These are phyloP conservation scores for Acanthopleura granulata DNA, from an alignment of 2,888 invertebrate genomes.

Conservation along the genomic window DNA sequence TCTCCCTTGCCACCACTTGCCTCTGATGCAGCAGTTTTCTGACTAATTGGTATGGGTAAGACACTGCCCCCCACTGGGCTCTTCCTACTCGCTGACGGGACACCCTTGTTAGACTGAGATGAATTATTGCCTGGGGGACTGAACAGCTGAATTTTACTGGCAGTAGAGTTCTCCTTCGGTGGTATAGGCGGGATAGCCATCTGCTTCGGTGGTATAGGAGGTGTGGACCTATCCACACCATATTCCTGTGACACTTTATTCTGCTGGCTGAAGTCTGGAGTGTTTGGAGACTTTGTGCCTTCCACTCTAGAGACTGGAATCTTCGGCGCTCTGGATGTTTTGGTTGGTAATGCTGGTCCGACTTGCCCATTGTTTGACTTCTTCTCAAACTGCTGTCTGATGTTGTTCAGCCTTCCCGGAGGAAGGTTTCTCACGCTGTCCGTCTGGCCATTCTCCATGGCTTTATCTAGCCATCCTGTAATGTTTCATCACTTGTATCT, in stretches of 20 bases:
- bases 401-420: conserved; percentile 46
- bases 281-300: not conserved
- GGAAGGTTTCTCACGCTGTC: conserved; percentile 49
- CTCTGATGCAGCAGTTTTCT: not conserved
- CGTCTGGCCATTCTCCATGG: not conserved
- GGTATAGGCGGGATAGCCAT: conserved; percentile 4
- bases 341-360: not conserved
- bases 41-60: not conserved
- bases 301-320: not conserved
- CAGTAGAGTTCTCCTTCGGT: not conserved
- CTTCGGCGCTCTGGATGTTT: not conserved
- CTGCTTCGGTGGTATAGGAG: conserved; percentile 18
- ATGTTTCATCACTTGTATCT: too few relatives aligned
- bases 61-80: not conserved
- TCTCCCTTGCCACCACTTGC: not conserved
- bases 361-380: not conserved
- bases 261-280: not conserved
- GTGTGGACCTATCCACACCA: not conserved
- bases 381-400: conserved; percentile 44
- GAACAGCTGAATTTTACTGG: conserved; percentile 13
- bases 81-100: not conserved
- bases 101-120: not conserved
- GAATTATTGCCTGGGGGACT: not conserved
- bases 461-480: too few relatives aligned
- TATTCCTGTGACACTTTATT: not conserved